Evolutionary conservation across 2,797 vertebrate species (phyloP).

Genomic region (Bovichtus variegatus): DNA sequence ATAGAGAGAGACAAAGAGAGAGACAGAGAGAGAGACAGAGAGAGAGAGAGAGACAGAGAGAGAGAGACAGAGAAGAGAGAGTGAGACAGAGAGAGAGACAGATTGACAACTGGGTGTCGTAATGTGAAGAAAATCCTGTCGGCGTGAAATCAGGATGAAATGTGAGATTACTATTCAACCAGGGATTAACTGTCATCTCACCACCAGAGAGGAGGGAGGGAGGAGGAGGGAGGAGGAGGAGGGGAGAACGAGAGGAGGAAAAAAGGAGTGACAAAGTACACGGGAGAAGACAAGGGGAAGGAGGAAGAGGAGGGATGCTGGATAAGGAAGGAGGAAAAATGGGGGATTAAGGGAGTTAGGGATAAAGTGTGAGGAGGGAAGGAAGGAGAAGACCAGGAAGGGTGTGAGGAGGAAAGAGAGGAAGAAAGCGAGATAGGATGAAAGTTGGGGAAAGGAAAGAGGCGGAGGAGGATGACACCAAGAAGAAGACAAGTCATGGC

Average conservation of each 20-base stretch:
- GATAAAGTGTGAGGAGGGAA: not conserved
- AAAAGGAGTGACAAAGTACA: constrained; percentile 46
- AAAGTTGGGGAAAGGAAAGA: not conserved
- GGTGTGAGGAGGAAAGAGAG: not conserved
- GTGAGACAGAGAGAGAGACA: constrained; percentile 71
- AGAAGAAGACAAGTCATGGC: not conserved
- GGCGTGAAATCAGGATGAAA: constrained; percentile 94
- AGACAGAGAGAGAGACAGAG: too few relatives aligned
- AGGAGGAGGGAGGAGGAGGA: constrained; percentile 65
- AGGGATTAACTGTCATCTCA: constrained; percentile 88
- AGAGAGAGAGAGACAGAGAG: constrained; percentile 15
- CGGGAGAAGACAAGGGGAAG: not conserved
- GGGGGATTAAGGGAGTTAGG: not conserved
- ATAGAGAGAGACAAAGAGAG: too few relatives aligned
- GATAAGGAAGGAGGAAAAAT: not conserved
- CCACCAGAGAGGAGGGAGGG: constrained; percentile 61
- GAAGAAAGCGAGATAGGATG: not conserved
- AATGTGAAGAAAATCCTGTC: constrained; percentile 92
- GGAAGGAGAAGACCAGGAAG: not conserved
- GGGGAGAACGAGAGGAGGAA: constrained; percentile 48
- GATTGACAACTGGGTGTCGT: constrained; percentile 86
- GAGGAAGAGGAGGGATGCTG: not conserved
- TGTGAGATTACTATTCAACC: constrained; percentile 94
- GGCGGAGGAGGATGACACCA: not conserved
- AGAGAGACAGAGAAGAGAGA: not conserved